Evolutionary conservation across 2,888 invertebrate species (phyloP).

Genomic region (Idaea dimidiata): DNA sequence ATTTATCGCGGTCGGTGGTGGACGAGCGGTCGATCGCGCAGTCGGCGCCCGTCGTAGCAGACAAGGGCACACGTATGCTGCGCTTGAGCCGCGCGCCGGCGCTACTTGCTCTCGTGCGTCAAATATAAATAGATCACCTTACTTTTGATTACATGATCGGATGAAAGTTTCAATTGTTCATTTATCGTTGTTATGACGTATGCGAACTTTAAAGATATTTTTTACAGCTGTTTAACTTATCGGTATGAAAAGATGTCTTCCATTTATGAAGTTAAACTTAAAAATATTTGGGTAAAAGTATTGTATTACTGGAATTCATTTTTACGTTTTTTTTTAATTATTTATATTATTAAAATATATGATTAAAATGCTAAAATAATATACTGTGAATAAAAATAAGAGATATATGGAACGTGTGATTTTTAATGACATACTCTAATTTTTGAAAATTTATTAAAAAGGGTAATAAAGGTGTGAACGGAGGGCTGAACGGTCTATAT

Average conservation of each 20-base stretch:
- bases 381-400: no score
- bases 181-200: slow-evolving; percentile 21
- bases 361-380: no score
- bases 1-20: slow-evolving; percentile 53
- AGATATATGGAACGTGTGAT: no score
- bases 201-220: background rate
- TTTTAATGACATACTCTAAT: no score
- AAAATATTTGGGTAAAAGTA: no score
- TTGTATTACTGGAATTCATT: no score
- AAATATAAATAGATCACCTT: slow-evolving; percentile 56
- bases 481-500: slow-evolving; percentile 54
- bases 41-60: slow-evolving; percentile 13
- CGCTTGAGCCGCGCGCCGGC: slow-evolving; percentile 21
- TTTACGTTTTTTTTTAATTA: no score
- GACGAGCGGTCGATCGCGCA: slow-evolving; percentile 10
- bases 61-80: background rate
- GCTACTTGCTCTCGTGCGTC: slow-evolving; percentile 34
- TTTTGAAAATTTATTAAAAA: background rate
- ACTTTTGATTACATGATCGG: slow-evolving; percentile 29
- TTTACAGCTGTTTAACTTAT: background rate
- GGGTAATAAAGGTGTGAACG: slow-evolving; percentile 39
- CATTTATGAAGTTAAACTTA: no score
- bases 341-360: no score
- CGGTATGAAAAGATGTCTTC: no score
- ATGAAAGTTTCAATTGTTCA: slow-evolving; percentile 17